Percentiles rank a stretch among this genome's conserved stretches.
phyloP scores from a whole-genome alignment of 2,888 invertebrate species.

The Syrista parreyssii region DNA sequence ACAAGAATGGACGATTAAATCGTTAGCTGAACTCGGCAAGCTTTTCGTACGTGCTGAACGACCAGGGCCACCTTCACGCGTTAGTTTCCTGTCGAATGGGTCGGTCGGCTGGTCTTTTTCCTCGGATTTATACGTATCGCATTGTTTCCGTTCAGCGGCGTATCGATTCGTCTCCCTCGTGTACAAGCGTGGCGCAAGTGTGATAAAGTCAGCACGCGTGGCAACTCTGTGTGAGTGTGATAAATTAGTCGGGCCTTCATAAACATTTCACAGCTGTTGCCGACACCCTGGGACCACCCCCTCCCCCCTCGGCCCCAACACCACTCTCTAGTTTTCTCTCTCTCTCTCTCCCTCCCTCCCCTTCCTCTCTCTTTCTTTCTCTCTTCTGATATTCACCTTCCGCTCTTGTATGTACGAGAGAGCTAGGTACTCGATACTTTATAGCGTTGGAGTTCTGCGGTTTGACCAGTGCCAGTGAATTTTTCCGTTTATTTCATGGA shows the following conservation, averaged over 20 bases:
- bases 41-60: neutral
- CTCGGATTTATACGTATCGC: constrained; percentile 20
- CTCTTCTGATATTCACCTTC: constrained; percentile 9
- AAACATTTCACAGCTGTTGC: constrained; percentile 64
- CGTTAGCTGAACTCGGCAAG: neutral
- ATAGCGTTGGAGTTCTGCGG: constrained; percentile 38
- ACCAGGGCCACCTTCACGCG: neutral
- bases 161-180: constrained; percentile 24
- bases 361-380: constrained; percentile 2
- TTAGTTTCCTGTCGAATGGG: constrained; percentile 7
- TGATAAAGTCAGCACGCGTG: constrained; percentile 24
- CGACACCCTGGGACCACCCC: constrained; percentile 47
- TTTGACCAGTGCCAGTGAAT: constrained; percentile 34
- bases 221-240: constrained; percentile 44
- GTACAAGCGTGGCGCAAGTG: constrained; percentile 17
- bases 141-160: constrained; percentile 23
- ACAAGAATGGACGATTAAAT: neutral
- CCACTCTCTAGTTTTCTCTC: neutral
- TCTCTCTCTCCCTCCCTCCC: constrained; percentile 8
- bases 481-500: constrained; percentile 26
- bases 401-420: neutral
- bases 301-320: constrained; percentile 15
- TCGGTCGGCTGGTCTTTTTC: constrained; percentile 10
- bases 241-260: constrained; percentile 64
- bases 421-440: constrained; percentile 39